phyloP scores from a whole-genome alignment of 2,888 invertebrate genomes.

The Neocrepidodera transversa region DNA sequence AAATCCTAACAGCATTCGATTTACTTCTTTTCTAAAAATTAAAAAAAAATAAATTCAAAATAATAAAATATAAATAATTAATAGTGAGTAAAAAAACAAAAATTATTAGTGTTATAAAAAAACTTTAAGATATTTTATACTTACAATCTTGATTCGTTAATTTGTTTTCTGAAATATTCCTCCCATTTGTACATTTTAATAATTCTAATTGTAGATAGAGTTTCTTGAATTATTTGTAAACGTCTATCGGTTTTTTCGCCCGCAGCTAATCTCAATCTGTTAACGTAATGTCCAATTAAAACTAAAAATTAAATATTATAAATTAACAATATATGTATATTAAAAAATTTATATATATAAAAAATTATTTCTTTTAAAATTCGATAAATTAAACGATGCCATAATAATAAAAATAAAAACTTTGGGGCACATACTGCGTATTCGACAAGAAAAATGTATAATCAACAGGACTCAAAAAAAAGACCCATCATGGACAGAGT shows the following conservation, averaged over 20 bases:
- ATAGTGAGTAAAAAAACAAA: too few species aligned
- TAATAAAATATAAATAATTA: too few species aligned
- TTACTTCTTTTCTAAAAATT: conserved; percentile 69
- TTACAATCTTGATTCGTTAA: conserved; percentile 59
- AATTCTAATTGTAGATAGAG: conserved; percentile 49
- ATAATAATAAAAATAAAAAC: too few species aligned
- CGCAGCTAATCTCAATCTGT: conserved; percentile 40
- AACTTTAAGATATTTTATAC: too few species aligned
- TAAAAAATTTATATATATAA: background rate
- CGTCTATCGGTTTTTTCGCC: conserved; percentile 53
- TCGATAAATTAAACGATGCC: too few species aligned
- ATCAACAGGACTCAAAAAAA: too few species aligned
- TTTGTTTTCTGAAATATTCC: conserved; percentile 58
- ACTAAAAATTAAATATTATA: conserved; percentile 47
- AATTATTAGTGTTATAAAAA: too few species aligned
- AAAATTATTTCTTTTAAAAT: too few species aligned
- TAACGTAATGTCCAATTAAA: conserved; percentile 43
- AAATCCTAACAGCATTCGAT: conserved; percentile 59
- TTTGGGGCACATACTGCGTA: too few species aligned
- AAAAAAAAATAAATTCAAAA: conserved; percentile 45
- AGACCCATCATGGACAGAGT: too few species aligned
- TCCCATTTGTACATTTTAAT: conserved; percentile 54
- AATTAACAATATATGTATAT: background rate
- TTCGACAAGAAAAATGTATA: too few species aligned
- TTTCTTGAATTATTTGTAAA: conserved; percentile 48